A percentile compares a stretch with the other conserved stretches of the same genome.
These are phyloP conservation scores for Drosophila rubida DNA, from an alignment of 2,888 invertebrate species.

Conservation along the genomic window DNA sequence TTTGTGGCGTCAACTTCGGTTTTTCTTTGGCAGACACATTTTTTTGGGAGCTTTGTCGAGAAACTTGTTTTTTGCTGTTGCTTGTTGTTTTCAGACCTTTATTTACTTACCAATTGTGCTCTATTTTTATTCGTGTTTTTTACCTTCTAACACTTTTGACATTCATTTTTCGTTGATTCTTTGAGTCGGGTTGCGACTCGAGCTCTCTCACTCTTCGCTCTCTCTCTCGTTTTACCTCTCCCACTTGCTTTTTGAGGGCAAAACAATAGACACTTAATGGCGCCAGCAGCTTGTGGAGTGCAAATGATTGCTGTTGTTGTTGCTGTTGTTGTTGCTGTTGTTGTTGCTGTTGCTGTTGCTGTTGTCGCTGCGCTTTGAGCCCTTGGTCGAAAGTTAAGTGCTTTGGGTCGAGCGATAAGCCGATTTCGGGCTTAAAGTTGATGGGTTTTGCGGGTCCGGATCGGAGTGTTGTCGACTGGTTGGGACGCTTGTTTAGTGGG, in stretches of 20 bases:
- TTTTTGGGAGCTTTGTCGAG: constrained; percentile 22
- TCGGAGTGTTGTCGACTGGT: constrained; percentile 1
- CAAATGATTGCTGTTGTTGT: constrained; percentile 28
- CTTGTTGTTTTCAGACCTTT: constrained; percentile 4
- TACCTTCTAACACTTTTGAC: constrained; percentile 36
- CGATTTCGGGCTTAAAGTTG: constrained; percentile 44
- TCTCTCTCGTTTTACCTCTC: not conserved
- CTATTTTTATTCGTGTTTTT: constrained; percentile 33
- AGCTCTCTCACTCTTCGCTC: constrained; percentile 1
- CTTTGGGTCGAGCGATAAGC: constrained; percentile 58
- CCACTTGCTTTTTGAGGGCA: not conserved
- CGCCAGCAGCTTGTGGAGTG: constrained; percentile 42
- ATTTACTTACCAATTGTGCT: constrained; percentile 33
- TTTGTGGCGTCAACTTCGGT: not conserved
- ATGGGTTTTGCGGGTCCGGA: constrained; percentile 40
- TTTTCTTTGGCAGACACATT: constrained; percentile 21
- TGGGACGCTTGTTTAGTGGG: constrained; percentile 16
- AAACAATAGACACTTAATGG: constrained; percentile 57
- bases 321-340: constrained; percentile 19
- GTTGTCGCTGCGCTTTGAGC: constrained; percentile 25
- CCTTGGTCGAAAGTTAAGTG: constrained; percentile 58
- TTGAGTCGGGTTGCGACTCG: constrained; percentile 7
- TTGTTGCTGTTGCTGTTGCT: constrained; percentile 13
- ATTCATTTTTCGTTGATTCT: constrained; percentile 23
- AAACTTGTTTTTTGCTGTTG: constrained; percentile 52